Conservation (phyloP, 1,140 invertebrate genomes). For the Drosophila persimilis region DNA sequence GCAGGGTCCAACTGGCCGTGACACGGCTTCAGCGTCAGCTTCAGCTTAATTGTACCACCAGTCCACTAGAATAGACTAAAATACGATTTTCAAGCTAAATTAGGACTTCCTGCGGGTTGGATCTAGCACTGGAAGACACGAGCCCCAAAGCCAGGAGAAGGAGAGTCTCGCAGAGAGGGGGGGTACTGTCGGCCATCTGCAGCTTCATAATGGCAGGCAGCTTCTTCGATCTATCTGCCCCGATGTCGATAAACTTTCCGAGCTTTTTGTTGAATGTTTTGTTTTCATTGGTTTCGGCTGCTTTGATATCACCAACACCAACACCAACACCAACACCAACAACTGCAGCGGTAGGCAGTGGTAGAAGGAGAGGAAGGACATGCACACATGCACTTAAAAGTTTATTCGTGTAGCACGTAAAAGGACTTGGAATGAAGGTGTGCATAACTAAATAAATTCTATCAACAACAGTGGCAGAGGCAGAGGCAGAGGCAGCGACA, state of each 20-base stretch:
- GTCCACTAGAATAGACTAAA: constrained; percentile 9
- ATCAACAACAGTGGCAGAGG: constrained; percentile 55
- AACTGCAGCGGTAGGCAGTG: background rate
- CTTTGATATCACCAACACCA: constrained; percentile 26
- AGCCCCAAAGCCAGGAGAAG: too few species aligned
- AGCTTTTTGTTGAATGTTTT: constrained; percentile 5
- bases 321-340: too few species aligned
- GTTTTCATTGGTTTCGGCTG: constrained; percentile 1
- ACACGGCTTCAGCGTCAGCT: background rate
- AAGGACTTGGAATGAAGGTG: constrained; percentile 75
- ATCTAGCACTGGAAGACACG: too few species aligned
- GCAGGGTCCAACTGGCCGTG: constrained; percentile 25
- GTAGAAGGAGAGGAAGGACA: background rate
- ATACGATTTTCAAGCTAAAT: background rate
- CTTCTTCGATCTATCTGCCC: constrained; percentile 7
- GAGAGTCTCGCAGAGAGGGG: too few species aligned
- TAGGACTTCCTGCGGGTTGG: background rate
- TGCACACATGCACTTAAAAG: constrained; percentile 51
- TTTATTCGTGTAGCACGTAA: constrained; percentile 74
- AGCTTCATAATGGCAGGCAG: too few species aligned
- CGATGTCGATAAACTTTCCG: constrained; percentile 30
- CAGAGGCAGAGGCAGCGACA: constrained; percentile 13
- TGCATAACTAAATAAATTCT: constrained; percentile 81
- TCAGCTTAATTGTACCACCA: constrained; percentile 17
- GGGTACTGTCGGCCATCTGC: too few species aligned